Percentiles rank a stretch among this genome's conserved stretches.
Evolutionary conservation across 2,113 vertebrate genomes (phyloP).

Genomic region (Oplegnathus fasciatus): DNA sequence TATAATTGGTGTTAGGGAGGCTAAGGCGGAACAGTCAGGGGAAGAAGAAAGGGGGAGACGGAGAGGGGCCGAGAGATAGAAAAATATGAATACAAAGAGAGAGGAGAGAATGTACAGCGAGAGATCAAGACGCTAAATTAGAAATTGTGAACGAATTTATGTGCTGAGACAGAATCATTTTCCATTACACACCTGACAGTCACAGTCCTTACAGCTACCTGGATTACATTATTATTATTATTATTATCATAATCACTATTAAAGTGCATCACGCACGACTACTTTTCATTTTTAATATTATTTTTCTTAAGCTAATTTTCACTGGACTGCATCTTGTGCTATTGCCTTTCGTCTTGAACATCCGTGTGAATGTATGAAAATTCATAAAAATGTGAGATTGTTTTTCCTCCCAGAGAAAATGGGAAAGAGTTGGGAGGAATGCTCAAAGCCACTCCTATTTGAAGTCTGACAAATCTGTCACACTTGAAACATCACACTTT

Average conservation of each 20-base stretch:
- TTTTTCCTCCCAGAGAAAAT: not conserved
- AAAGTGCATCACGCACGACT: not conserved
- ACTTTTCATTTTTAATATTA: not conserved
- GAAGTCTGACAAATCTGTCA: constrained; percentile 13
- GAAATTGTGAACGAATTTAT: constrained; percentile 41
- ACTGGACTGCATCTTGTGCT: not conserved
- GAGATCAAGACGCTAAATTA: constrained; percentile 54
- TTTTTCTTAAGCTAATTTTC: not conserved
- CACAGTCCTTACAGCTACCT: constrained; percentile 1
- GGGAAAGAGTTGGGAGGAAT: not conserved
- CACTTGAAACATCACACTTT: constrained; percentile 13
- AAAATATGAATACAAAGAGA: constrained; percentile 58
- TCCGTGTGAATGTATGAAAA: too few relatives aligned
- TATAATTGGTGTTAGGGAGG: constrained; percentile 80
- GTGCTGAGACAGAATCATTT: constrained; percentile 31
- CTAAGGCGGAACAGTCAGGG: constrained; percentile 59
- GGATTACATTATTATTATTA: not conserved
- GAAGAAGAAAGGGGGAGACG: constrained; percentile 19
- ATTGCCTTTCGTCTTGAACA: not conserved
- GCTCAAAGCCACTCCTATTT: not conserved
- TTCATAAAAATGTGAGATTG: not conserved
- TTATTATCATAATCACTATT: not conserved
- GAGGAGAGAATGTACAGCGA: constrained; percentile 22
- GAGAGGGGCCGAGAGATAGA: constrained; percentile 33
- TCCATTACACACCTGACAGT: constrained; percentile 34